Evolutionary conservation across 2,113 vertebrate species (phyloP).

Genomic region (Podarcis raffonei): DNA sequence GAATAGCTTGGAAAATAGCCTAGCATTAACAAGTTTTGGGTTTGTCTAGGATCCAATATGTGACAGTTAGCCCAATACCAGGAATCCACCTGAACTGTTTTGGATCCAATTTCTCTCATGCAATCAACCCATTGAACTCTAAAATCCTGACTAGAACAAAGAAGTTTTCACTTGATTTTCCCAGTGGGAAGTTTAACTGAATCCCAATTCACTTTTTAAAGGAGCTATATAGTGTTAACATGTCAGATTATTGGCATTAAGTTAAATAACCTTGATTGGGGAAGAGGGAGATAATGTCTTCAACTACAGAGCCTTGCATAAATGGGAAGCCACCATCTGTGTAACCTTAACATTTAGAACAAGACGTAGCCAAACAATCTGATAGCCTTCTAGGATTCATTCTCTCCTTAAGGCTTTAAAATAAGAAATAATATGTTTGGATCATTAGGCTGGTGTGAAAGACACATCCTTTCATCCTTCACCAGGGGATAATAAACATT

Average conservation of each 20-base stretch:
- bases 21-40: not conserved
- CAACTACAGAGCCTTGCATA: constrained; percentile 18
- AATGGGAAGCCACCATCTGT: not conserved
- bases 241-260: constrained; percentile 31
- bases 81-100: not conserved
- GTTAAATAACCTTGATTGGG: constrained; percentile 1
- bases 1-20: not conserved
- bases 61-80: not conserved
- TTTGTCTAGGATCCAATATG: not conserved
- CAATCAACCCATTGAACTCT: not conserved
- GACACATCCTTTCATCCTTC: not conserved
- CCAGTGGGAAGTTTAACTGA: not conserved
- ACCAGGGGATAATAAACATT: not conserved
- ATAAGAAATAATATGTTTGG: constrained; percentile 1
- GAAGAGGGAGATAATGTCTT: not conserved
- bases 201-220: constrained; percentile 6
- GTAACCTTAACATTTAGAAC: not conserved
- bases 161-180: not conserved
- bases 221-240: not conserved
- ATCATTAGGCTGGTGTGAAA: constrained; percentile 10
- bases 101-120: not conserved
- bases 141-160: not conserved
- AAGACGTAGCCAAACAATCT: not conserved
- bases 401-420: not conserved
- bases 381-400: not conserved